Percentiles rank a stretch among this genome's conserved stretches.
Evolutionary conservation across 2,888 invertebrate species (phyloP).

Genomic region (Acanthosepion pharaonis): DNA sequence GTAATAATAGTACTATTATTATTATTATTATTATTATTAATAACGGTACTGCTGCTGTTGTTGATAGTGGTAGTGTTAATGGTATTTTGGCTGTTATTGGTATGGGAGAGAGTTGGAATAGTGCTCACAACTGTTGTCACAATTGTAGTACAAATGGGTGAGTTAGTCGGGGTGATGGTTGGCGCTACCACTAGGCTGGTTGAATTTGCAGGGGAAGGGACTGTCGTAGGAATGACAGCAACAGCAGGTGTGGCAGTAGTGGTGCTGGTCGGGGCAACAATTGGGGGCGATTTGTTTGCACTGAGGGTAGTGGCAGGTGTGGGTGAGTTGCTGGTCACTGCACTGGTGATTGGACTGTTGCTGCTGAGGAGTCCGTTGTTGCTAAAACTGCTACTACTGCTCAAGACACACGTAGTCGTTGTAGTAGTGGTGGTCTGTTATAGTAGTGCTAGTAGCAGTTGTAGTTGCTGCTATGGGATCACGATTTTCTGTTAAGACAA

Average conservation of each 20-base stretch:
- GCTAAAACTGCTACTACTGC: constrained; percentile 45
- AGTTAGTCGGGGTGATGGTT: constrained; percentile 1
- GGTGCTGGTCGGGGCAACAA: constrained; percentile 33
- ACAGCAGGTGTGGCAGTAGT: not conserved
- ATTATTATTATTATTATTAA: not conserved
- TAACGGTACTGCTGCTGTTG: not conserved
- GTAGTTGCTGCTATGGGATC: constrained; percentile 23
- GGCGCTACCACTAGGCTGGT: not conserved
- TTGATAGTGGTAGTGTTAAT: not conserved
- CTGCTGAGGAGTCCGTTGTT: constrained; percentile 16
- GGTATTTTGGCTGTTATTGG: not conserved
- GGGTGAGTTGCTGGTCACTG: not conserved
- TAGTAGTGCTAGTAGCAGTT: constrained; percentile 40
- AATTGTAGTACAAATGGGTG: not conserved
- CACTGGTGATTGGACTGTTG: constrained; percentile 21
- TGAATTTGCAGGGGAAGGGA: not conserved
- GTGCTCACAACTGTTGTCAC: not conserved
- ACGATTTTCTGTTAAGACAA: constrained; percentile 40
- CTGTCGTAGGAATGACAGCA: not conserved
- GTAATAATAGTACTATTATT: not conserved
- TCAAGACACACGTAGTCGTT: constrained; percentile 40
- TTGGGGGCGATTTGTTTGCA: constrained; percentile 34
- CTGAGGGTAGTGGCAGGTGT: not conserved
- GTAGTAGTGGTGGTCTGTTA: constrained; percentile 45
- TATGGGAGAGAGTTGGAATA: not conserved